Percentiles rank a stretch among this genome's conserved stretches.
phyloP scores from a whole-genome alignment of 2,888 invertebrate species.

The Omphaloscelis lunosa region DNA sequence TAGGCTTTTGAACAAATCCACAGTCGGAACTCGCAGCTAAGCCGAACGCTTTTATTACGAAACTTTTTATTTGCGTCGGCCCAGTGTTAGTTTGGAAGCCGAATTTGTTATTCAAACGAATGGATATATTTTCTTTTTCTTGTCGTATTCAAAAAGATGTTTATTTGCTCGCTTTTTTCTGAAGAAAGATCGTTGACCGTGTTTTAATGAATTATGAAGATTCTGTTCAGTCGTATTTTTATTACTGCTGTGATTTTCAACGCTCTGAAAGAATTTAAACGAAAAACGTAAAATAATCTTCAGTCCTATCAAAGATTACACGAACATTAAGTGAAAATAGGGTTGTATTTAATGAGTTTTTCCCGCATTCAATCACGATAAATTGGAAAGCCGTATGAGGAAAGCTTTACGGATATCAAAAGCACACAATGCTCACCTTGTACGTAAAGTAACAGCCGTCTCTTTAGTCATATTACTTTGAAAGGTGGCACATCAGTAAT shows the following conservation, averaged over 20 bases:
- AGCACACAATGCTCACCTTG: slow-evolving; percentile 14
- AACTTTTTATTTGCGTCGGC: slow-evolving; percentile 59
- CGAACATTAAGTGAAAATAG: not conserved
- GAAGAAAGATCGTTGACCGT: slow-evolving; percentile 70
- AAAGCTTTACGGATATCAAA: slow-evolving; percentile 19
- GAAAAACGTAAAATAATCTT: slow-evolving; percentile 7
- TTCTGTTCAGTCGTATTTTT: slow-evolving; percentile 61
- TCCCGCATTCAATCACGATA: slow-evolving; percentile 5
- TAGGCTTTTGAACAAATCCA: slow-evolving; percentile 73
- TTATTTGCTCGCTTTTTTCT: slow-evolving; percentile 67
- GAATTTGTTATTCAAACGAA: slow-evolving; percentile 69
- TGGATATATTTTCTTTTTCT: slow-evolving; percentile 56
- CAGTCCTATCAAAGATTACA: not conserved
- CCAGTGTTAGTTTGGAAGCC: slow-evolving; percentile 49
- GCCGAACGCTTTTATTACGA: slow-evolving; percentile 56
- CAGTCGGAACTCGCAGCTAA: slow-evolving; percentile 65
- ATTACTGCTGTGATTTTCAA: slow-evolving; percentile 53
- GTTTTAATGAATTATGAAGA: slow-evolving; percentile 68
- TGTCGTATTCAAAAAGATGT: slow-evolving; percentile 64
- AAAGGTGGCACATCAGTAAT: slow-evolving; percentile 17
- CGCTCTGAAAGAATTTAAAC: slow-evolving; percentile 32
- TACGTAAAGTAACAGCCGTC: slow-evolving; percentile 21
- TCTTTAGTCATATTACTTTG: slow-evolving; percentile 38
- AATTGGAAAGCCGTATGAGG: not conserved
- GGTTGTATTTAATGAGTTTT: not conserved